Evolutionary conservation across 2,113 vertebrate species (phyloP).

Genomic region (Rhabdornis inornatus): DNA sequence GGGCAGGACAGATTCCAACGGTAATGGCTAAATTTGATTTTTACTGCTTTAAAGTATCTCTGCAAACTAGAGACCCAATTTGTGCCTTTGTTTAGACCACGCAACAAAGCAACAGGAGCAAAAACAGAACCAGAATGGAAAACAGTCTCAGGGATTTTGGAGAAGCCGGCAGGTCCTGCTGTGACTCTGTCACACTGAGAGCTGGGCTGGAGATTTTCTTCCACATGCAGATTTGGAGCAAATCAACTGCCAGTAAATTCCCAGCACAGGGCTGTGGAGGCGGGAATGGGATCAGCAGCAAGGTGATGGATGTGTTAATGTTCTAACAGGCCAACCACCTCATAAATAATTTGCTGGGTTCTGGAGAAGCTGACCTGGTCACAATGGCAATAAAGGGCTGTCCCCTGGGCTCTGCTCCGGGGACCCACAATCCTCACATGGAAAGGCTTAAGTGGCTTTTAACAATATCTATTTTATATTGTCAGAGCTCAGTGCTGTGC

Average conservation of each 20-base stretch:
- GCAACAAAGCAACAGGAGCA: neutral
- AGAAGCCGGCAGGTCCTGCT: neutral
- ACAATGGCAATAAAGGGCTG: neutral
- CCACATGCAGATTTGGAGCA: neutral
- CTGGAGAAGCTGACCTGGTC: slow-evolving; percentile 46
- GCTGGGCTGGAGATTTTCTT: neutral
- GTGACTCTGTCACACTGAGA: neutral
- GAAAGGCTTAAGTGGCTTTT: slow-evolving; percentile 31
- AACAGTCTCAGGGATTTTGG: neutral
- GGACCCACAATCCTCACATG: neutral
- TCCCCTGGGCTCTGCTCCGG: slow-evolving; percentile 38
- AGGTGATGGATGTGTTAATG: slow-evolving; percentile 39
- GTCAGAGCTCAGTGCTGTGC: neutral
- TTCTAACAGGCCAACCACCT: slow-evolving; percentile 17
- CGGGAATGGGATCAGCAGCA: neutral
- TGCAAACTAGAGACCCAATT: neutral
- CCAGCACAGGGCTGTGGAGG: neutral
- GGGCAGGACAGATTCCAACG: neutral
- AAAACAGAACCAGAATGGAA: neutral
- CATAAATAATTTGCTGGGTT: slow-evolving; percentile 42
- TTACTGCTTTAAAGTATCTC: neutral
- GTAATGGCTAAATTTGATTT: neutral
- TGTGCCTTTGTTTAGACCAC: neutral
- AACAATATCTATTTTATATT: slow-evolving; percentile 6
- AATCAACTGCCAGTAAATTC: neutral